phyloP scores from a whole-genome alignment of 37 sponge, comb jelly and placozoan genomes.

The Chondrilla cf. caribensis region DNA sequence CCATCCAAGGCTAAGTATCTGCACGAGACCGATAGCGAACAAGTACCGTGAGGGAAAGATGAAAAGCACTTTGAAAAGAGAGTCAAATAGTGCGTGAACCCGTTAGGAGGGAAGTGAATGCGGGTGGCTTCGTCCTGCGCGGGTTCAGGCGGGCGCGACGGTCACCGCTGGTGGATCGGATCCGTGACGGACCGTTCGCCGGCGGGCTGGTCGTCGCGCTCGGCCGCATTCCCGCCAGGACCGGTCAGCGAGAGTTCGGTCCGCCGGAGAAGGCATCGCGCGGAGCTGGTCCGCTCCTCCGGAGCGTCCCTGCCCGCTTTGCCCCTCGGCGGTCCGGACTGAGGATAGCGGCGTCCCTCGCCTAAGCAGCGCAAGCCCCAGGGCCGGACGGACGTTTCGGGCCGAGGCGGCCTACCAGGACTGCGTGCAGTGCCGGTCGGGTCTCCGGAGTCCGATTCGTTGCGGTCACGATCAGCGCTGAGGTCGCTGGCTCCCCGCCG shows the following conservation, averaged over 20 bases:
- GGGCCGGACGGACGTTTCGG: conserved; percentile 27
- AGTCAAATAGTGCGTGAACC: conserved; percentile 77
- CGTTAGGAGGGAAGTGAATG: conserved; percentile 66
- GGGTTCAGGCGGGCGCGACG: conserved; percentile 4
- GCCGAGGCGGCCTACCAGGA: not conserved
- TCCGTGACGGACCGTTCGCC: conserved; percentile 16
- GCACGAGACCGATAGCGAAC: conserved; percentile 72
- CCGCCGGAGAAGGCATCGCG: not conserved
- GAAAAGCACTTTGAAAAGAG: conserved; percentile 88
- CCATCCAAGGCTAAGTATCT: conserved; percentile 59
- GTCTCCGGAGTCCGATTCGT: not conserved
- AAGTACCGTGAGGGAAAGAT: conserved; percentile 71
- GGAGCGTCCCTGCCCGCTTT: not conserved
- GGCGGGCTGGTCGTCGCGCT: conserved; percentile 17
- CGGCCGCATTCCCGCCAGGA: not conserved
- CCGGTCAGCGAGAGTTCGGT: not conserved
- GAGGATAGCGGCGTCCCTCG: conserved; percentile 25
- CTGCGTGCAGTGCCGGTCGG: conserved; percentile 23
- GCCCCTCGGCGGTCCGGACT: not conserved
- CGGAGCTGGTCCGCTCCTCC: not conserved
- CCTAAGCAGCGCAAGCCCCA: conserved; percentile 17
- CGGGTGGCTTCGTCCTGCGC: not conserved
- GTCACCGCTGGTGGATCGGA: conserved; percentile 34
- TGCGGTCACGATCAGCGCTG: conserved; percentile 37
- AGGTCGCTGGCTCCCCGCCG: conserved; percentile 26